Evolutionary conservation across 2,113 vertebrate genomes (phyloP).

Genomic region (Perognathus longimembris): DNA sequence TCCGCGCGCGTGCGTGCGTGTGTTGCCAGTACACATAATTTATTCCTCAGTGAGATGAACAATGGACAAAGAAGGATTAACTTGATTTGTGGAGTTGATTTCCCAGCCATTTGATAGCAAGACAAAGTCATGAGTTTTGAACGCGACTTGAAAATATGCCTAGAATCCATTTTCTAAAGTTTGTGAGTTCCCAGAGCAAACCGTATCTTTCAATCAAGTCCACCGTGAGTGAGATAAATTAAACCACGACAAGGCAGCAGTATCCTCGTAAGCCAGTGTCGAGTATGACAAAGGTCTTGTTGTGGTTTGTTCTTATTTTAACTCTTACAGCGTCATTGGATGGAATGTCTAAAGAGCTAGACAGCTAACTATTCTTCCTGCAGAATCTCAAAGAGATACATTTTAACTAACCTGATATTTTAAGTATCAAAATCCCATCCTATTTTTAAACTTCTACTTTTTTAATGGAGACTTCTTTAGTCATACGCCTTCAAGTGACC

Average conservation of each 20-base stretch:
- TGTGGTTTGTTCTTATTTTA: constrained; percentile 18
- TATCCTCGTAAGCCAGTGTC: background rate
- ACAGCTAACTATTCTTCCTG: background rate
- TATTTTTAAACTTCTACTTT: background rate
- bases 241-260: background rate
- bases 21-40: background rate
- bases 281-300: background rate
- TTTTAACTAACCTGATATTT: constrained; percentile 6
- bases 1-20: background rate
- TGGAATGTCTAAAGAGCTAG: background rate
- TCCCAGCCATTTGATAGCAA: constrained; percentile 5
- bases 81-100: constrained; percentile 4
- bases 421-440: background rate
- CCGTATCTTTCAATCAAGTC: background rate
- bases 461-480: constrained; percentile 18
- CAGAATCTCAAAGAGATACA: constrained; percentile 1
- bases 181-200: constrained; percentile 8
- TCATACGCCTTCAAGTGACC: background rate
- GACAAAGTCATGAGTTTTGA: constrained; percentile 4
- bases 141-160: constrained; percentile 37
- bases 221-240: constrained; percentile 5
- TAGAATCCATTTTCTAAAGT: constrained; percentile 2
- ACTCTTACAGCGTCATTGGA: background rate
- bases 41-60: background rate
- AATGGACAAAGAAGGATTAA: background rate